Evolutionary conservation across 2,888 invertebrate genomes (phyloP).

Genomic region (Urechis unicinctus): DNA sequence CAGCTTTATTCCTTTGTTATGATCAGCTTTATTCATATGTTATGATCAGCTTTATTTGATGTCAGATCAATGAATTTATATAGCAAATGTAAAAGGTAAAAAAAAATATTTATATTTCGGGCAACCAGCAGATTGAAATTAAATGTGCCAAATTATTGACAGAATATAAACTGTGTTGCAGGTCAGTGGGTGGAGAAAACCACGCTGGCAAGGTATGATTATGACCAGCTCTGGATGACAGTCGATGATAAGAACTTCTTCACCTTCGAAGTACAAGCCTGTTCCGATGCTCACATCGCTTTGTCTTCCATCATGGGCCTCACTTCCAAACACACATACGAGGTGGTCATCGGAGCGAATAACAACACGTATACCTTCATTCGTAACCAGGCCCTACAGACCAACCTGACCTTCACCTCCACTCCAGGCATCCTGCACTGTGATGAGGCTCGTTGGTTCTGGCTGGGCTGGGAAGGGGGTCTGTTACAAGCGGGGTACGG

Average conservation of each 20-base stretch:
- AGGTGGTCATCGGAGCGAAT: constrained; percentile 7
- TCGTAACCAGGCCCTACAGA: neutral
- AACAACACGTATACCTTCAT: constrained; percentile 5
- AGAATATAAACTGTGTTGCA: neutral
- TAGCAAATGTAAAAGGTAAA: too few relatives aligned
- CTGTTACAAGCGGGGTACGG: constrained; percentile 7
- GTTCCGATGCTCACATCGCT: constrained; percentile 11
- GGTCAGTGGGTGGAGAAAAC: neutral
- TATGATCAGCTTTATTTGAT: too few relatives aligned
- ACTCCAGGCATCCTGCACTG: constrained; percentile 9
- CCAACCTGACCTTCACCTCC: neutral
- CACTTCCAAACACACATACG: constrained; percentile 2
- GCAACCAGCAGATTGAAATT: too few relatives aligned
- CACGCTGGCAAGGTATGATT: constrained; percentile 1
- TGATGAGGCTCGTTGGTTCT: constrained; percentile 1
- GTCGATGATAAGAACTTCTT: constrained; percentile 1
- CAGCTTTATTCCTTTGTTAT: too few relatives aligned
- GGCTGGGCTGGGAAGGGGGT: constrained; percentile 8
- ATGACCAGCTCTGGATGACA: constrained; percentile 4
- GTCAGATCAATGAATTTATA: too few relatives aligned
- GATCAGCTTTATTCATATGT: too few relatives aligned
- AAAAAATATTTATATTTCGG: too few relatives aligned
- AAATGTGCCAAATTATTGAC: too few relatives aligned
- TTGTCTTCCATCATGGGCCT: constrained; percentile 3
- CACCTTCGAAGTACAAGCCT: constrained; percentile 9